A percentile compares a stretch with the other conserved stretches of the same genome.
Evolutionary conservation across 2,113 vertebrate genomes (phyloP).

Genomic region (Candoia aspera): DNA sequence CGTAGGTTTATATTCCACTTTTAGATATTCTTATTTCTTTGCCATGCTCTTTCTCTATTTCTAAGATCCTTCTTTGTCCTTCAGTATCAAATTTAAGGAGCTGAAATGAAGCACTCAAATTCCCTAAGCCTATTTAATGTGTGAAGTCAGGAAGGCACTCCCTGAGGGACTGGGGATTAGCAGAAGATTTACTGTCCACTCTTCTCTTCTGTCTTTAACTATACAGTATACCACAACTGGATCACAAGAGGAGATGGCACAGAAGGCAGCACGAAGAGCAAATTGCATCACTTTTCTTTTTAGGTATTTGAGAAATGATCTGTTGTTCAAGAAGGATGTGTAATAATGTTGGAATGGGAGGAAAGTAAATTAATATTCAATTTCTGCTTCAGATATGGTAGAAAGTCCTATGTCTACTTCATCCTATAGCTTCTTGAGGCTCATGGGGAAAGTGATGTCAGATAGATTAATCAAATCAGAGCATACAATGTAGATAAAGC

Average conservation of each 20-base stretch:
- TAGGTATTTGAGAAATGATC: background rate
- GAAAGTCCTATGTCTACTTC: too few relatives aligned
- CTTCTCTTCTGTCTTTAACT: constrained; percentile 3
- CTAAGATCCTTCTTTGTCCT: constrained; percentile 11
- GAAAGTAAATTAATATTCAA: background rate
- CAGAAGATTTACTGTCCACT: constrained; percentile 10
- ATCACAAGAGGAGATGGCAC: background rate
- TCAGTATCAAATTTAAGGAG: constrained; percentile 12
- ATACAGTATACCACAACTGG: background rate
- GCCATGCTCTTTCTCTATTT: background rate
- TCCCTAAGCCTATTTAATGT: constrained; percentile 15
- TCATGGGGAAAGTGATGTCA: background rate
- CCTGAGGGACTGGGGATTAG: constrained; percentile 14
- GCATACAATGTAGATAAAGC: background rate
- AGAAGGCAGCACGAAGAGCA: background rate
- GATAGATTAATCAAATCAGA: background rate
- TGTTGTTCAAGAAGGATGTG: background rate
- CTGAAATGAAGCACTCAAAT: constrained; percentile 6
- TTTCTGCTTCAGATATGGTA: background rate
- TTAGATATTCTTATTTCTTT: background rate
- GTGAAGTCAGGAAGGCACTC: background rate
- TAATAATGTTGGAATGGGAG: background rate
- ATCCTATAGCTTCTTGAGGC: background rate
- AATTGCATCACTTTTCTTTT: background rate
- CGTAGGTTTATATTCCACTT: background rate